Evolutionary conservation across 2,797 vertebrate species (phyloP).

Genomic region (Ptychobarbus kaznakovi): DNA sequence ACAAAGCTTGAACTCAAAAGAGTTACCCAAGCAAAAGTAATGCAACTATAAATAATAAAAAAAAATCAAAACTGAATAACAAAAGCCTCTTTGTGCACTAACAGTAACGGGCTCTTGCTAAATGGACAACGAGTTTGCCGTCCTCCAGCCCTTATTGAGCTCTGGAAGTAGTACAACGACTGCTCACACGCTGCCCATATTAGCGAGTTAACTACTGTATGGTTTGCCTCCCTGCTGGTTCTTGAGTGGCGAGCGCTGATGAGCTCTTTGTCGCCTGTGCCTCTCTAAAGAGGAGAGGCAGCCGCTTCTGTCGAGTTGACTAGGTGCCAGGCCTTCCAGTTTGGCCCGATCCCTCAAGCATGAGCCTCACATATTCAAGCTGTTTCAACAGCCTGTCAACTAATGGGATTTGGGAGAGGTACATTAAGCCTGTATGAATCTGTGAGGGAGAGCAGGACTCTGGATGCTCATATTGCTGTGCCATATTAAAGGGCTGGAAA

Average conservation of each 20-base stretch:
- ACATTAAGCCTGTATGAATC: constrained; percentile 67
- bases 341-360: constrained; percentile 70
- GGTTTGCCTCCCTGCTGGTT: constrained; percentile 66
- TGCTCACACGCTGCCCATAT: constrained; percentile 56
- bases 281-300: constrained; percentile 66
- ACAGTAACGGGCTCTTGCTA: constrained; percentile 27
- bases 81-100: constrained; percentile 29
- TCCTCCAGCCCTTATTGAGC: constrained; percentile 36
- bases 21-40: constrained; percentile 38
- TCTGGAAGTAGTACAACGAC: constrained; percentile 51
- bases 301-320: constrained; percentile 67
- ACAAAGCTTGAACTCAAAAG: constrained; percentile 51
- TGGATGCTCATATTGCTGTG: constrained; percentile 67
- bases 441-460: constrained; percentile 62
- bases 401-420: constrained; percentile 71
- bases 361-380: constrained; percentile 72
- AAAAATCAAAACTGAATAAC: constrained; percentile 17
- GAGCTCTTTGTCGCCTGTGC: constrained; percentile 66
- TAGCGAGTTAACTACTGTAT: constrained; percentile 68
- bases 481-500: constrained; percentile 65
- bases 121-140: constrained; percentile 3
- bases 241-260: constrained; percentile 67
- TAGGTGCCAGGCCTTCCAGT: constrained; percentile 67
- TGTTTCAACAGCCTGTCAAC: constrained; percentile 73
- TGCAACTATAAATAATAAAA: constrained; percentile 34